Evolutionary conservation across 1,140 invertebrate genomes (phyloP).

Genomic region (Leptoteleia sp.): DNA sequence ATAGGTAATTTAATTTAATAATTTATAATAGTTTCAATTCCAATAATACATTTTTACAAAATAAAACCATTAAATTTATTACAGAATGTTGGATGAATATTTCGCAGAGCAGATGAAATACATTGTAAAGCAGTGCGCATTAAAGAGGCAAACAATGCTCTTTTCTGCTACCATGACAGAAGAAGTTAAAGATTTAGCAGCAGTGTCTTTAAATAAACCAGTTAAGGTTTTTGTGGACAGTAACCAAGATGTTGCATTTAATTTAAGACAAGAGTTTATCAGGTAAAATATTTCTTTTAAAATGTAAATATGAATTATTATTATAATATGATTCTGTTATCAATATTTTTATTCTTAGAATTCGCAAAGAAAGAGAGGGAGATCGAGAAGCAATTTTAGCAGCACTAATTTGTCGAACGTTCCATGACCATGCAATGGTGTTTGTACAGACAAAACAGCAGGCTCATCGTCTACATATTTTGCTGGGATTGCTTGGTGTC

Average conservation of each 20-base stretch:
- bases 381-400: constrained; percentile 95
- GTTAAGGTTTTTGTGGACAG: constrained; percentile 97
- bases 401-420: constrained; percentile 95
- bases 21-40: too few species aligned
- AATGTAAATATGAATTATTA: too few species aligned
- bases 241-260: constrained; percentile 97
- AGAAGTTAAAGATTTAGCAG: too few species aligned
- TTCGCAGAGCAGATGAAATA: too few species aligned
- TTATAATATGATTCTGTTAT: too few species aligned
- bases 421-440: constrained; percentile 94
- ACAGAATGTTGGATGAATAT: too few species aligned
- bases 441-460: constrained; percentile 98
- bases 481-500: constrained; percentile 93
- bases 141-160: too few species aligned
- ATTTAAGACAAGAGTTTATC: constrained; percentile 97
- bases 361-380: constrained; percentile 89
- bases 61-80: too few species aligned
- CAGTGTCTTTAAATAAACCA: constrained; percentile 95
- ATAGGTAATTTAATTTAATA: too few species aligned
- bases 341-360: constrained; percentile 80
- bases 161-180: too few species aligned
- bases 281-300: constrained; percentile 81
- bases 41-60: too few species aligned
- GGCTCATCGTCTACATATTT: constrained; percentile 94
- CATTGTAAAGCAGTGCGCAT: too few species aligned